Conservation (phyloP, 2,888 invertebrate genomes). For the Euclidia mi region DNA sequence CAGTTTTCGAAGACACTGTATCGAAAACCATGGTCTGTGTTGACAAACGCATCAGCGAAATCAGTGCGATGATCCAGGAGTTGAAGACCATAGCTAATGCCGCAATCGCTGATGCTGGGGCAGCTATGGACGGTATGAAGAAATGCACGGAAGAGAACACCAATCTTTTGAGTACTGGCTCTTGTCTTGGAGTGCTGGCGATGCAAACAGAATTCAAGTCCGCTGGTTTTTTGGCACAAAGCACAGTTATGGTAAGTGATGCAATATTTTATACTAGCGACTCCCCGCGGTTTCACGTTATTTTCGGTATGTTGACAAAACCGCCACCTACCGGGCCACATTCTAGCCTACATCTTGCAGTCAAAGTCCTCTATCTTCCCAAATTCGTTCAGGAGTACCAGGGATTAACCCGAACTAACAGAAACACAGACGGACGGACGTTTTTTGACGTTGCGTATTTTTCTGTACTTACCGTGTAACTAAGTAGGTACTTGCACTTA, state of each 20-base stretch:
- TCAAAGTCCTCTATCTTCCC: too few relatives aligned
- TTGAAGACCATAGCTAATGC: constrained; percentile 59
- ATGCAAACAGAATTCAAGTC: constrained; percentile 73
- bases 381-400: too few relatives aligned
- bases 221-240: constrained; percentile 66
- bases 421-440: too few relatives aligned
- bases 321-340: too few relatives aligned
- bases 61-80: constrained; percentile 61
- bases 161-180: constrained; percentile 65
- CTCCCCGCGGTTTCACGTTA: too few relatives aligned
- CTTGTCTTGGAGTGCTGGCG: constrained; percentile 73
- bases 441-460: too few relatives aligned
- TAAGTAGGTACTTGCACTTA: too few relatives aligned
- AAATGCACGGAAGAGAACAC: constrained; percentile 66
- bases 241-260: constrained; percentile 71
- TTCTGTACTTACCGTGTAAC: too few relatives aligned
- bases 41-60: constrained; percentile 68
- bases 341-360: too few relatives aligned
- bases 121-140: constrained; percentile 70
- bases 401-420: too few relatives aligned
- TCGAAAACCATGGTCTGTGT: constrained; percentile 68
- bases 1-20: constrained; percentile 66
- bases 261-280: not conserved
- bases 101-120: constrained; percentile 63
- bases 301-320: too few relatives aligned